Conservation (phyloP, 1,140 invertebrate genomes). For the Protaetia brevitarsis region DNA sequence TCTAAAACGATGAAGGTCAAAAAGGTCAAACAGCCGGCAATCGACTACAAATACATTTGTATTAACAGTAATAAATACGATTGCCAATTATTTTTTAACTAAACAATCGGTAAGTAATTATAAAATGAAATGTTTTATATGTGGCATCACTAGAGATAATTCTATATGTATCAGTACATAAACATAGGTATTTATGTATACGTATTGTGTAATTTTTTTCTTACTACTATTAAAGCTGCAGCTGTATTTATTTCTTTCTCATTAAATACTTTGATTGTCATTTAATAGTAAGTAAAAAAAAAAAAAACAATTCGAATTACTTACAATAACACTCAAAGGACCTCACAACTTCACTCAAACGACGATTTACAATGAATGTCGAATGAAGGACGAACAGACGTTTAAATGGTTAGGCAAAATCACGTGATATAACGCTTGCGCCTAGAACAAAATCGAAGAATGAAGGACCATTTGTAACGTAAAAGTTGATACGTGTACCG, state of each 20-base stretch:
- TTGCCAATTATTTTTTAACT: not conserved
- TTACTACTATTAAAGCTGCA: no score
- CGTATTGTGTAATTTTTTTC: no score
- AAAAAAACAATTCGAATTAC: not conserved
- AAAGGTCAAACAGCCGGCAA: not conserved
- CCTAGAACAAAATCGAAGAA: not conserved
- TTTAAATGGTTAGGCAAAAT: not conserved
- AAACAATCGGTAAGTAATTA: not conserved
- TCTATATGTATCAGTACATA: no score
- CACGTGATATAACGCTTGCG: slow-evolving; percentile 13
- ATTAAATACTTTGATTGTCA: no score
- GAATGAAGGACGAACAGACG: slow-evolving; percentile 7
- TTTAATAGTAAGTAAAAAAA: not conserved
- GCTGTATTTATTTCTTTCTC: no score
- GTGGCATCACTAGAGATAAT: no score
- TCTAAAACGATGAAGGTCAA: not conserved
- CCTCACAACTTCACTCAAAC: not conserved
- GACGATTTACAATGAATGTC: slow-evolving; percentile 6
- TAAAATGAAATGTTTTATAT: no score
- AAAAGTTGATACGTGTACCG: not conserved
- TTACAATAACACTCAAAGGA: not conserved
- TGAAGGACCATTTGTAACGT: not conserved
- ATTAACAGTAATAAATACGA: not conserved
- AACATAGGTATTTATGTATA: no score
- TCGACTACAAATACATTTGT: not conserved